These are phyloP conservation scores for Lasioglossum oenotherae DNA, from an alignment of 2,888 invertebrate species.

Conservation along the genomic window DNA sequence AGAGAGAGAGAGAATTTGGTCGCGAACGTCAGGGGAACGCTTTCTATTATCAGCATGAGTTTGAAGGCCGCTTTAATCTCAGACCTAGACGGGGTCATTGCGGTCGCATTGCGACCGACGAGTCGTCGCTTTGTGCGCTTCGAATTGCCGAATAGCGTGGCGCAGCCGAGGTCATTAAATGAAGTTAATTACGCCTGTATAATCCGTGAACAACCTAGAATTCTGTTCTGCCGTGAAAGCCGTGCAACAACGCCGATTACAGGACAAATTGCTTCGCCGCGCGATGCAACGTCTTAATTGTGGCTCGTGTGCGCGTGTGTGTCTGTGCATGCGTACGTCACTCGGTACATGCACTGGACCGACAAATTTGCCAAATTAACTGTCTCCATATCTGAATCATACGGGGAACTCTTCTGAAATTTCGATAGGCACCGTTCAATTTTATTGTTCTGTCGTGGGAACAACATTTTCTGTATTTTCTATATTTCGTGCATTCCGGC, in stretches of 20 bases:
- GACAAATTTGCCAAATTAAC: constrained; percentile 19
- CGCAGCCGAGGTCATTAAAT: constrained; percentile 63
- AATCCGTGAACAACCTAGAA: constrained; percentile 53
- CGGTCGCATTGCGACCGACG: constrained; percentile 49
- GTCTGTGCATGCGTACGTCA: background rate
- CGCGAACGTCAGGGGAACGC: constrained; percentile 11
- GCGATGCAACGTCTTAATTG: constrained; percentile 47
- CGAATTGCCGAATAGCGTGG: constrained; percentile 54
- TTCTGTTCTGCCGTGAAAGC: constrained; percentile 26
- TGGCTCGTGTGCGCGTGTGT: background rate
- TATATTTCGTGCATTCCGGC: background rate
- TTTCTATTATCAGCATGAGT: constrained; percentile 35
- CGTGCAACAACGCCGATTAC: constrained; percentile 50
- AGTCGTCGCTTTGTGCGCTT: constrained; percentile 49
- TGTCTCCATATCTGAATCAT: background rate
- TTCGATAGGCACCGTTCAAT: background rate
- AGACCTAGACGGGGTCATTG: constrained; percentile 39
- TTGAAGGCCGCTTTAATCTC: constrained; percentile 51
- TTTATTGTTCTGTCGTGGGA: background rate
- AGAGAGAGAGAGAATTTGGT: constrained; percentile 16
- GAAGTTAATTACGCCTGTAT: constrained; percentile 66
- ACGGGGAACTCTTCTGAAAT: background rate
- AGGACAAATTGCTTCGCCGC: constrained; percentile 43
- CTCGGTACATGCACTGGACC: too few species aligned
- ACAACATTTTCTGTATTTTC: background rate